A percentile compares a stretch with the other conserved stretches of the same genome.
Conservation (phyloP, 2,888 invertebrate species). For the Apeira syringaria region DNA sequence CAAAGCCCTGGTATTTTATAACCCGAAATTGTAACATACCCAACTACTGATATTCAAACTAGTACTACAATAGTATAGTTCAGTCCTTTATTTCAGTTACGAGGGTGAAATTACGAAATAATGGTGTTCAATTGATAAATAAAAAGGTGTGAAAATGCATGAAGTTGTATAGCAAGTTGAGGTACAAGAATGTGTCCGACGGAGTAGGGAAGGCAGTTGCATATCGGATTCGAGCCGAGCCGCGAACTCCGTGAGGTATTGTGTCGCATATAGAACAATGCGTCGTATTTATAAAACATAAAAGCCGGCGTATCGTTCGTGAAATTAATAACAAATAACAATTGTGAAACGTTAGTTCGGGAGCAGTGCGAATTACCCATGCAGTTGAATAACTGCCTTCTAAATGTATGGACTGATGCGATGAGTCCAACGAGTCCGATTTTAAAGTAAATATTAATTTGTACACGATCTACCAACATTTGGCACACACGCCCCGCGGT, state of each 20-base stretch:
- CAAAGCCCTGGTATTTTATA: too few species aligned
- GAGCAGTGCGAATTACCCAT: conserved; percentile 77
- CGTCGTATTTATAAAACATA: conserved; percentile 83
- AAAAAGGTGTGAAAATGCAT: conserved; percentile 17
- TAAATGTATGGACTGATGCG: conserved; percentile 36
- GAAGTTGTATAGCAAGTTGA: conserved; percentile 19
- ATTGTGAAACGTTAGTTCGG: conserved; percentile 81
- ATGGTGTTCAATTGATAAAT: not conserved
- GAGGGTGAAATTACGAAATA: too few species aligned
- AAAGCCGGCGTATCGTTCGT: conserved; percentile 81
- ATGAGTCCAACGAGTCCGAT: not conserved
- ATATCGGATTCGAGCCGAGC: conserved; percentile 70
- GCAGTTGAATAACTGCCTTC: conserved; percentile 62
- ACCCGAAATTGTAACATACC: too few species aligned
- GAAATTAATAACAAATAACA: conserved; percentile 84
- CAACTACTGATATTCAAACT: too few species aligned
- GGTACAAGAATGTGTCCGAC: conserved; percentile 63
- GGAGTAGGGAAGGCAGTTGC: conserved; percentile 51
- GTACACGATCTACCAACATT: too few species aligned
- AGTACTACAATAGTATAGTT: too few species aligned
- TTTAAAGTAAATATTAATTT: too few species aligned
- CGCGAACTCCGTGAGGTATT: conserved; percentile 72
- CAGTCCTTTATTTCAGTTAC: not conserved
- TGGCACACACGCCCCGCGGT: too few species aligned
- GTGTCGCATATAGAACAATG: conserved; percentile 82